Percentiles rank a stretch among this genome's conserved stretches.
These are phyloP conservation scores for Portunus trituberculatus DNA, from an alignment of 1,140 invertebrate species.

Conservation along the genomic window DNA sequence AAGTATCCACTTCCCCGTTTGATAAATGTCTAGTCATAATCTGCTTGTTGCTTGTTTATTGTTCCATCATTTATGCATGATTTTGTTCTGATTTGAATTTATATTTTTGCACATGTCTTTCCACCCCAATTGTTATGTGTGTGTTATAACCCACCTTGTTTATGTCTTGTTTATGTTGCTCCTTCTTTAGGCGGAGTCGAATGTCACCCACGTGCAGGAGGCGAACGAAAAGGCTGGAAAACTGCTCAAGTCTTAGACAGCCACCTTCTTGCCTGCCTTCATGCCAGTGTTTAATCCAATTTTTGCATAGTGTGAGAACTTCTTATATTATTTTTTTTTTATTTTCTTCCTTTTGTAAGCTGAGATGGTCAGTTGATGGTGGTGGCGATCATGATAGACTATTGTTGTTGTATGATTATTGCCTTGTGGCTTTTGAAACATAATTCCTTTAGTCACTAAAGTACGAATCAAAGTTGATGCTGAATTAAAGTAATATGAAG, in stretches of 20 bases:
- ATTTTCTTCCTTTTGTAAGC: background rate
- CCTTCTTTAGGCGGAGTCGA: conserved; percentile 16
- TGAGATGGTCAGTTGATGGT: background rate
- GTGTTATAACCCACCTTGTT: background rate
- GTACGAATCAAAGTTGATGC: background rate
- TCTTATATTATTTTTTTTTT: background rate
- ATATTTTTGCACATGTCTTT: too few relatives aligned
- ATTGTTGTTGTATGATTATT: too few relatives aligned
- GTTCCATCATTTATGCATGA: too few relatives aligned
- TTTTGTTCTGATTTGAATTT: too few relatives aligned
- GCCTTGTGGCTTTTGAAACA: too few relatives aligned
- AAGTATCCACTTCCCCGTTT: too few relatives aligned
- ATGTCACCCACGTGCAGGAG: conserved; percentile 47
- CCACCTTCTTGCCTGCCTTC: background rate
- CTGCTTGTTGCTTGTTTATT: too few relatives aligned
- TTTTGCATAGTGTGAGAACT: background rate
- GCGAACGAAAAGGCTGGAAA: conserved; percentile 56
- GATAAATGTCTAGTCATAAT: too few relatives aligned
- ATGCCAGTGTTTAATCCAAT: conserved; percentile 22
- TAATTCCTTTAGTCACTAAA: too few relatives aligned
- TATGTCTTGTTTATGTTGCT: conserved; percentile 7
- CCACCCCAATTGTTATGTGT: too few relatives aligned
- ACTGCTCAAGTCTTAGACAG: conserved; percentile 54
- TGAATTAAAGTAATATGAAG: too few relatives aligned
- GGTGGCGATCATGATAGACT: too few relatives aligned